Evolutionary conservation across 1,140 invertebrate species (phyloP).

Genomic region (Temnothorax longispinosus): DNA sequence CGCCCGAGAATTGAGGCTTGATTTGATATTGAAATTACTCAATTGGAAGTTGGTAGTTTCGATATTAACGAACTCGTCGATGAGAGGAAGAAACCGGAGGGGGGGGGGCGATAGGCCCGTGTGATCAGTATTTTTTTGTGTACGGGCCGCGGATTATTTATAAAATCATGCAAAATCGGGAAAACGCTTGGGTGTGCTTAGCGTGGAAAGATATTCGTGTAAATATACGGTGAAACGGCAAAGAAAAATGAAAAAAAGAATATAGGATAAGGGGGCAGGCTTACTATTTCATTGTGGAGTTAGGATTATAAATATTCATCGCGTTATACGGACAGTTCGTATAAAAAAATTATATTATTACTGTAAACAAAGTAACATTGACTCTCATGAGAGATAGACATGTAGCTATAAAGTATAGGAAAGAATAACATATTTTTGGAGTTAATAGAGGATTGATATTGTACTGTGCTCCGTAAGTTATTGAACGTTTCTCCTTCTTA

Average conservation of each 20-base stretch:
- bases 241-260: conserved; percentile 34
- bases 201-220: conserved; percentile 50
- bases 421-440: conserved; percentile 84
- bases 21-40: conserved; percentile 22
- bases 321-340: conserved; percentile 73
- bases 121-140: conserved; percentile 11
- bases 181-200: conserved; percentile 49
- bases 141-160: conserved; percentile 1
- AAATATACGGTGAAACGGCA: conserved; percentile 57
- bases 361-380: conserved; percentile 66
- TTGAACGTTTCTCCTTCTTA: conserved; percentile 69
- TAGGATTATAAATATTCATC: conserved; percentile 72
- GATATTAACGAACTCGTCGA: background rate
- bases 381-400: conserved; percentile 68
- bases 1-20: background rate
- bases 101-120: background rate
- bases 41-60: background rate
- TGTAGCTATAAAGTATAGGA: conserved; percentile 76
- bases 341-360: conserved; percentile 65
- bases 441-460: conserved; percentile 77
- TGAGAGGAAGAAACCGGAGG: background rate
- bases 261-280: conserved; percentile 22
- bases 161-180: conserved; percentile 23
- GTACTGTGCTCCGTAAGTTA: conserved; percentile 74
- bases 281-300: conserved; percentile 62